Percentiles rank a stretch among this genome's conserved stretches.
Conservation (phyloP, 2,797 vertebrate genomes). For the Micrastur ruficollis region DNA sequence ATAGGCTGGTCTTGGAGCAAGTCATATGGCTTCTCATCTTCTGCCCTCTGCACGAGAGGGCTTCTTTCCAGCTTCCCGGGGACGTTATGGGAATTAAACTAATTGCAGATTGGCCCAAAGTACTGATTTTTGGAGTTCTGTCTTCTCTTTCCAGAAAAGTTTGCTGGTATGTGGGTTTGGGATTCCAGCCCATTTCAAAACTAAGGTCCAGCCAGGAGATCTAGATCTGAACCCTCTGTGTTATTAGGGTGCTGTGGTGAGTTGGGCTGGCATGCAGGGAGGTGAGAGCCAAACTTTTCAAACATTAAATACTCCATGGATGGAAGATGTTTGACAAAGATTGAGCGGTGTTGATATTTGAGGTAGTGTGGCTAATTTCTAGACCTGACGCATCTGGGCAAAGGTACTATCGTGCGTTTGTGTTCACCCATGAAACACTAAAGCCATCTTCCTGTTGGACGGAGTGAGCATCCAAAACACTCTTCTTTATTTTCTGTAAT, state of each 20-base stretch:
- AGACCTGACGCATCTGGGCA: background rate
- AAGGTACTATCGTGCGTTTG: background rate
- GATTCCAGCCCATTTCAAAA: background rate
- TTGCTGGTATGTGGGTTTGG: conserved; percentile 12
- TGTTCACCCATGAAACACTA: background rate
- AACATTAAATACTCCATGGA: background rate
- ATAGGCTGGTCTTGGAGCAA: background rate
- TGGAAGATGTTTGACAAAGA: conserved; percentile 7
- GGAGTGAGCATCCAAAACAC: background rate
- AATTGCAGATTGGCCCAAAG: background rate
- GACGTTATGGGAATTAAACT: background rate
- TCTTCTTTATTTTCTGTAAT: background rate
- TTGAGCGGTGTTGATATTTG: background rate
- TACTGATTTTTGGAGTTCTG: background rate
- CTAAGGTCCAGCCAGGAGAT: background rate
- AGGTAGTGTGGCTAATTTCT: background rate
- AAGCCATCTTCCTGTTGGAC: background rate
- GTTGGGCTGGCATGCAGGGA: background rate
- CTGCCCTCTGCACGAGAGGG: background rate
- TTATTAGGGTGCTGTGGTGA: background rate
- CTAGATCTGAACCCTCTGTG: background rate
- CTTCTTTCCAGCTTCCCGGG: background rate
- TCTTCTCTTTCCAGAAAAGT: conserved; percentile 22
- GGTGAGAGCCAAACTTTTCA: conserved; percentile 18
- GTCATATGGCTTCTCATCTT: background rate